These are phyloP conservation scores for Ectropis grisescens DNA, from an alignment of 1,140 invertebrate genomes.

Conservation along the genomic window DNA sequence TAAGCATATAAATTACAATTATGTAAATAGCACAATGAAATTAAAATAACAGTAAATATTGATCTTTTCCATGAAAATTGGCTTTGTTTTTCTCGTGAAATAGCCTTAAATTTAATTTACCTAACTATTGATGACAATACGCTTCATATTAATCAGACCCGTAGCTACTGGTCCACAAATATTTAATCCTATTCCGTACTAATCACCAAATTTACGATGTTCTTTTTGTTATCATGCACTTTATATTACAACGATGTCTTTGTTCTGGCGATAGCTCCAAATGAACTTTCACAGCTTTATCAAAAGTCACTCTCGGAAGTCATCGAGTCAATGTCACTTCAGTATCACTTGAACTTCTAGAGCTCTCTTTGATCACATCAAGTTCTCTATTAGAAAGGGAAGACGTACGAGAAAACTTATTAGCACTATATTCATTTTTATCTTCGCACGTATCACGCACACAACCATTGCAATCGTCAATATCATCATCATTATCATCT, in stretches of 20 bases:
- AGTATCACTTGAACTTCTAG: conserved; percentile 66
- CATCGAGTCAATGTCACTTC: conserved; percentile 67
- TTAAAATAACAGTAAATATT: too few species aligned
- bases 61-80: too few species aligned
- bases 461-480: conserved; percentile 39
- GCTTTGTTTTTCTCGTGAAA: too few species aligned
- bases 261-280: conserved; percentile 29
- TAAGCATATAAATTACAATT: too few species aligned
- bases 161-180: conserved; percentile 50
- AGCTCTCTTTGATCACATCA: conserved; percentile 68
- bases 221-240: conserved; percentile 12
- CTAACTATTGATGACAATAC: too few species aligned
- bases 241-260: conserved; percentile 24
- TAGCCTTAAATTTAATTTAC: too few species aligned
- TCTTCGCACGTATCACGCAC: conserved; percentile 49
- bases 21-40: too few species aligned
- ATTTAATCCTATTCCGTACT: conserved; percentile 25
- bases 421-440: conserved; percentile 47
- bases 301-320: conserved; percentile 55
- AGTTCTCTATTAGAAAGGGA: conserved; percentile 63
- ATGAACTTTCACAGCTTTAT: conserved; percentile 47
- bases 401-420: conserved; percentile 59
- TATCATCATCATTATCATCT: conserved; percentile 51
- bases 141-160: conserved; percentile 40
- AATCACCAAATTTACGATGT: conserved; percentile 16